These are phyloP conservation scores for Stenodema calcarata DNA, from an alignment of 2,888 invertebrate genomes.

Conservation along the genomic window DNA sequence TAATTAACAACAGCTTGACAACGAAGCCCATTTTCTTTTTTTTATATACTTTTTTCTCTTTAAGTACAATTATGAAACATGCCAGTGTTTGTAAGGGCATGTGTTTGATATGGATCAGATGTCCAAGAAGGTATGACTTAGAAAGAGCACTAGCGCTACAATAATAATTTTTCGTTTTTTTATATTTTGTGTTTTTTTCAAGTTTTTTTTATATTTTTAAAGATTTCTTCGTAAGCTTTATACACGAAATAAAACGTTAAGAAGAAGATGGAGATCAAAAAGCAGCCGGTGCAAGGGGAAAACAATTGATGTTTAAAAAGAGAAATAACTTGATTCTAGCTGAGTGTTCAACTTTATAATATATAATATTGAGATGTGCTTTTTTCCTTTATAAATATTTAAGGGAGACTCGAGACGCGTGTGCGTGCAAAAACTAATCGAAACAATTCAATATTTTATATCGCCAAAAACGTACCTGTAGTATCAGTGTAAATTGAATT, in stretches of 20 bases:
- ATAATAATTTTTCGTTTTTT: constrained; percentile 16
- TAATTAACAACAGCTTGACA: constrained; percentile 55
- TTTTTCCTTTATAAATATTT: too few species aligned
- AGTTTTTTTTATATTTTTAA: neutral
- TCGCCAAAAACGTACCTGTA: too few species aligned
- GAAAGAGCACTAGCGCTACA: constrained; percentile 25
- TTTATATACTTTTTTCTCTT: neutral
- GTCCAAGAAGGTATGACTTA: constrained; percentile 41
- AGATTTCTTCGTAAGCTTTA: neutral
- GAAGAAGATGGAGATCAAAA: constrained; percentile 32
- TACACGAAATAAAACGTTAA: constrained; percentile 12
- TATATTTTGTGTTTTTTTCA: neutral
- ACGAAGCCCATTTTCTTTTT: constrained; percentile 52
- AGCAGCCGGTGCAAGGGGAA: constrained; percentile 31
- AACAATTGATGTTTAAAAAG: neutral
- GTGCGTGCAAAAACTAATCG: too few species aligned
- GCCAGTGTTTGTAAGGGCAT: neutral
- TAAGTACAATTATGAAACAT: constrained; percentile 39
- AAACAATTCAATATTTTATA: too few species aligned
- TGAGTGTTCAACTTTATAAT: neutral
- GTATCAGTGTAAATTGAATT: too few species aligned
- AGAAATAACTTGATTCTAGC: neutral
- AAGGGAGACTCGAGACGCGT: too few species aligned
- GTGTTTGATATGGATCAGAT: constrained; percentile 38
- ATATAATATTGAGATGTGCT: too few species aligned